Percentiles rank a stretch among this genome's conserved stretches.
phyloP scores from a whole-genome alignment of 1,140 invertebrate genomes.

The Aphidius ervi region DNA sequence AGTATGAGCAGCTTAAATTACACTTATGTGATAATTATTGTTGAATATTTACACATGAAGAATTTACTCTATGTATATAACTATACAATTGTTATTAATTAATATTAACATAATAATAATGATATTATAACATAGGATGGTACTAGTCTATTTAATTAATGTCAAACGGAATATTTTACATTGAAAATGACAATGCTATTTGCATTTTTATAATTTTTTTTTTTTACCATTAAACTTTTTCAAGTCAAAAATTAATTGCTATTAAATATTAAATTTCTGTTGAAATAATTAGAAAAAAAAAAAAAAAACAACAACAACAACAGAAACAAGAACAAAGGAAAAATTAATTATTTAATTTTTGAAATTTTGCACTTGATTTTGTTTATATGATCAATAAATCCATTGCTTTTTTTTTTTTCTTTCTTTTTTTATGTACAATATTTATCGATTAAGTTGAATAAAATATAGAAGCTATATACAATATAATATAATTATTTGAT shows the following conservation, averaged over 20 bases:
- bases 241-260: constrained; percentile 14
- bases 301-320: too few species aligned
- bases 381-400: too few species aligned
- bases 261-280: constrained; percentile 17
- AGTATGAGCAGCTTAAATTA: constrained; percentile 39
- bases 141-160: constrained; percentile 45
- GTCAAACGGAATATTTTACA: constrained; percentile 53
- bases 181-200: constrained; percentile 30
- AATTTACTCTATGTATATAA: constrained; percentile 40
- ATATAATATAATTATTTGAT: constrained; percentile 32
- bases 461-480: constrained; percentile 47
- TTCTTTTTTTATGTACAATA: too few species aligned
- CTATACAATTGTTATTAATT: constrained; percentile 49
- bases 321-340: too few species aligned
- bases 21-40: constrained; percentile 42
- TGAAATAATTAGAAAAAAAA: constrained; percentile 3
- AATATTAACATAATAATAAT: constrained; percentile 49
- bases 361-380: too few species aligned
- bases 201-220: constrained; percentile 41
- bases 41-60: constrained; percentile 47
- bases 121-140: constrained; percentile 47
- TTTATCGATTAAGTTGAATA: constrained; percentile 10
- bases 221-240: constrained; percentile 26
- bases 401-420: too few species aligned
- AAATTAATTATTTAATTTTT: too few species aligned